phyloP scores from a whole-genome alignment of 1,140 invertebrate genomes.

The Drosophila orosa region DNA sequence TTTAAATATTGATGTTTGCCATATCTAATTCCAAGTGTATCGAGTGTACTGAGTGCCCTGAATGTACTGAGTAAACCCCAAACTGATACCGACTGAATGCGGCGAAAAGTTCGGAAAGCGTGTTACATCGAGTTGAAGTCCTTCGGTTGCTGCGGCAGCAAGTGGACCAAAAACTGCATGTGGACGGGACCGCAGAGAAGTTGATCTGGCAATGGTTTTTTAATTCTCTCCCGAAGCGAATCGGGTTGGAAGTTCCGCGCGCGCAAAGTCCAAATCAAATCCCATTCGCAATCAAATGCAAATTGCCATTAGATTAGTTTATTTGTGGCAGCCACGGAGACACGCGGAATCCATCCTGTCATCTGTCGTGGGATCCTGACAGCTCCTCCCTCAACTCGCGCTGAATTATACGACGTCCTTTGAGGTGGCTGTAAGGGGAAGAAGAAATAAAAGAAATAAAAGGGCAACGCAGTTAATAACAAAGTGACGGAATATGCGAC shows the following conservation, averaged over 20 bases:
- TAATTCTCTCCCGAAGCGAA: conserved; percentile 21
- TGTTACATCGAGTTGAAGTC: conserved; percentile 56
- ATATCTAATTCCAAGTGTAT: not conserved
- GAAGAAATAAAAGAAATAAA: conserved; percentile 44
- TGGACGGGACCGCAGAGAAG: conserved; percentile 55
- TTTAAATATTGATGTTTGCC: not conserved
- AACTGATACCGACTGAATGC: conserved; percentile 45
- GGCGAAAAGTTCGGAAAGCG: conserved; percentile 58
- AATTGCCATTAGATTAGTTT: conserved; percentile 82
- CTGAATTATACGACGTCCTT: conserved; percentile 52
- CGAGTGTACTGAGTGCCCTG: not conserved
- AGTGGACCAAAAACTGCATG: conserved; percentile 50
- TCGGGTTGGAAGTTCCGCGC: conserved; percentile 38
- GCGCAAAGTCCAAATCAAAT: conserved; percentile 72
- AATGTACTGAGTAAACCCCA: conserved; percentile 1
- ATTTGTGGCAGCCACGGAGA: conserved; percentile 55
- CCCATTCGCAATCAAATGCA: conserved; percentile 80
- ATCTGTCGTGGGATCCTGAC: conserved; percentile 65
- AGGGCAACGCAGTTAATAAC: conserved; percentile 69
- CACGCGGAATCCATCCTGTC: conserved; percentile 50
- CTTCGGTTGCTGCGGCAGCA: conserved; percentile 37
- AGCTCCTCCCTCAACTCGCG: conserved; percentile 57
- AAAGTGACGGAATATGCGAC: conserved; percentile 78
- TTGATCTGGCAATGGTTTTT: conserved; percentile 51
- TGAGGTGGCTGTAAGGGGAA: conserved; percentile 17